A percentile compares a stretch with the other conserved stretches of the same genome.
phyloP scores from a whole-genome alignment of 1,140 invertebrate species.

The Agrypnia vestita region DNA sequence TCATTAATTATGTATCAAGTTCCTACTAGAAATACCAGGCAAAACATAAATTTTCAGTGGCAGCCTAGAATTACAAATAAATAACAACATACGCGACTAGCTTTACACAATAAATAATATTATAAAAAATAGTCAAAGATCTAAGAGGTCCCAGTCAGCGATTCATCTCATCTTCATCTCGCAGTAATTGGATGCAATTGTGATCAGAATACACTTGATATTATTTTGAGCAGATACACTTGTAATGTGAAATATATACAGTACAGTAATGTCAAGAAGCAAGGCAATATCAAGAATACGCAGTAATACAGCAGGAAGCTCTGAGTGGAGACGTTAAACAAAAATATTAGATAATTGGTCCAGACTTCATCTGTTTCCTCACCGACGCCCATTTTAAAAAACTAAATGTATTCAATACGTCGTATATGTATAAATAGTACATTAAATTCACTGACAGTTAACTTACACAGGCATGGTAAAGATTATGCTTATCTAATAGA shows the following conservation, averaged over 20 bases:
- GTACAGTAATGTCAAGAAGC: conserved; percentile 13
- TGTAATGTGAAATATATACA: conserved; percentile 16
- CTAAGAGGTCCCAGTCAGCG: conserved; percentile 9
- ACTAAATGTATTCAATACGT: background rate
- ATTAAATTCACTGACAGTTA: too few species aligned
- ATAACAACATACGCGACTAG: background rate
- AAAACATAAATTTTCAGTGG: too few species aligned
- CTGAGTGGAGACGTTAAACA: conserved; percentile 6
- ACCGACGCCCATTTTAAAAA: background rate
- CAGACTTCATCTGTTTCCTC: conserved; percentile 12
- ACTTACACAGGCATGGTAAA: too few species aligned
- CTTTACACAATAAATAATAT: too few species aligned
- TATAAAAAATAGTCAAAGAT: conserved; percentile 8
- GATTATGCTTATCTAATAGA: too few species aligned
- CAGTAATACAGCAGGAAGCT: conserved; percentile 22
- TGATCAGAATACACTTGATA: background rate
- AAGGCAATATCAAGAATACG: conserved; percentile 17
- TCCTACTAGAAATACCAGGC: too few species aligned
- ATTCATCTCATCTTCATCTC: background rate
- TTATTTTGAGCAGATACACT: conserved; percentile 17
- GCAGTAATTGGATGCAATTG: background rate
- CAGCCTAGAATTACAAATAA: too few species aligned
- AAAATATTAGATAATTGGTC: conserved; percentile 21
- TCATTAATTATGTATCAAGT: too few species aligned
- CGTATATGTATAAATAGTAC: background rate